Conservation (phyloP, 35 echinoderm and acorn worm species). For the Apostichopus japonicus region DNA sequence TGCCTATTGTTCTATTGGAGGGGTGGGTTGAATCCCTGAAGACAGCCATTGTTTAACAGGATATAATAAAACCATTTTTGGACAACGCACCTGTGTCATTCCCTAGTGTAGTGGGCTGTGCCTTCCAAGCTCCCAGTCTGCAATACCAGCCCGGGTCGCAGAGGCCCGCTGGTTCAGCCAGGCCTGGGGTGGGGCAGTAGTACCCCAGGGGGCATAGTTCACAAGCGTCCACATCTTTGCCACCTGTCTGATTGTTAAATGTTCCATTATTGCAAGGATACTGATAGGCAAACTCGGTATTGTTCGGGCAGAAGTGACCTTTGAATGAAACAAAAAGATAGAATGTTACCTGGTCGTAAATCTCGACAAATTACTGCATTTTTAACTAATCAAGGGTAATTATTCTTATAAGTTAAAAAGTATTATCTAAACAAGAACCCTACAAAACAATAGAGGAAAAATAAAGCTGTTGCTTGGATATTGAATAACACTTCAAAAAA, state of each 20-base stretch:
- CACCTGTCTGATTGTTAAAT: conserved; percentile 83
- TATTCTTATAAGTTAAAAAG: too few species aligned
- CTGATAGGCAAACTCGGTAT: conserved; percentile 91
- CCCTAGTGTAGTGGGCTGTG: conserved; percentile 79
- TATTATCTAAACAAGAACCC: too few species aligned
- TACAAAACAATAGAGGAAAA: too few species aligned
- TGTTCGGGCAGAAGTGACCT: conserved; percentile 97
- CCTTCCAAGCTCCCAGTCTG: conserved; percentile 90
- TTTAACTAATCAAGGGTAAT: too few species aligned
- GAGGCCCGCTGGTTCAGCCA: conserved; percentile 74
- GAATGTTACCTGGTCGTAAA: too few species aligned
- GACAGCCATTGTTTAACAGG: background rate
- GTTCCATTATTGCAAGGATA: conserved; percentile 98
- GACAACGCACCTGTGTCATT: conserved; percentile 87
- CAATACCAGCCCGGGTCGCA: conserved; percentile 96
- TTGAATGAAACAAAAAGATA: background rate
- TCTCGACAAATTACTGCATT: too few species aligned
- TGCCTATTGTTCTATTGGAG: too few species aligned
- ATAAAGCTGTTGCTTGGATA: too few species aligned
- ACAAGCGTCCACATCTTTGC: conserved; percentile 78
- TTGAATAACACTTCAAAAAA: too few species aligned
- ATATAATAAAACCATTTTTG: background rate
- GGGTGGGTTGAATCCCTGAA: too few species aligned
- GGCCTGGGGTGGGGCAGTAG: conserved; percentile 86
- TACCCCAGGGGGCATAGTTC: conserved; percentile 87